Conservation (phyloP, 2,113 vertebrate species). For the Pitta sordida region DNA sequence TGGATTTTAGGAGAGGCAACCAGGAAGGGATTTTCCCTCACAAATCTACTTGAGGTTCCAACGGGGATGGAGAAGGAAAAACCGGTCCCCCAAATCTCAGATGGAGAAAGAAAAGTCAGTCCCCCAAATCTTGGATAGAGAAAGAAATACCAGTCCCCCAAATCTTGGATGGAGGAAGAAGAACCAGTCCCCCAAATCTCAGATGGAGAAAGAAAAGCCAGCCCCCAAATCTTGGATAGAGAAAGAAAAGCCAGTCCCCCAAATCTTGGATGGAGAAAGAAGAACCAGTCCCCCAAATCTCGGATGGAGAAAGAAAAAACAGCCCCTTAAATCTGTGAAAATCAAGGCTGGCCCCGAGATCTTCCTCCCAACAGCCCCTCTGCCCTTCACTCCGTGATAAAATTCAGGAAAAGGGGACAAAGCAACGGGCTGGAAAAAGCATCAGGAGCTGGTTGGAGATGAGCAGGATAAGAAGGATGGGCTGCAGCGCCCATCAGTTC, state of each 20-base stretch:
- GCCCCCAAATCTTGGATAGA: too few relatives aligned
- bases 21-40: neutral
- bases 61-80: fast-evolving
- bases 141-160: too few relatives aligned
- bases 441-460: neutral
- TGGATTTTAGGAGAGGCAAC: too few relatives aligned
- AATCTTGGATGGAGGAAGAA: neutral
- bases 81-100: too few relatives aligned
- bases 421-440: neutral
- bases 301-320: too few relatives aligned
- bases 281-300: too few relatives aligned
- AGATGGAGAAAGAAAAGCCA: too few relatives aligned
- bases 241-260: too few relatives aligned
- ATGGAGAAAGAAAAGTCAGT: too few relatives aligned
- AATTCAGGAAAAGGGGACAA: neutral
- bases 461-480: slow-evolving; percentile 28
- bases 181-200: too few relatives aligned
- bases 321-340: neutral
- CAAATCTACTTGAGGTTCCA: neutral
- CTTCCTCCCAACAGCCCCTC: neutral
- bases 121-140: too few relatives aligned
- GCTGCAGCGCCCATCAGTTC: slow-evolving; percentile 37
- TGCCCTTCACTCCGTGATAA: neutral
- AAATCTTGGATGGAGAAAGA: too few relatives aligned
- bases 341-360: neutral